A percentile compares a stretch with the other conserved stretches of the same genome.
phyloP scores from a whole-genome alignment of 1,140 invertebrate species.

The Caenorhabditis tropicalis region DNA sequence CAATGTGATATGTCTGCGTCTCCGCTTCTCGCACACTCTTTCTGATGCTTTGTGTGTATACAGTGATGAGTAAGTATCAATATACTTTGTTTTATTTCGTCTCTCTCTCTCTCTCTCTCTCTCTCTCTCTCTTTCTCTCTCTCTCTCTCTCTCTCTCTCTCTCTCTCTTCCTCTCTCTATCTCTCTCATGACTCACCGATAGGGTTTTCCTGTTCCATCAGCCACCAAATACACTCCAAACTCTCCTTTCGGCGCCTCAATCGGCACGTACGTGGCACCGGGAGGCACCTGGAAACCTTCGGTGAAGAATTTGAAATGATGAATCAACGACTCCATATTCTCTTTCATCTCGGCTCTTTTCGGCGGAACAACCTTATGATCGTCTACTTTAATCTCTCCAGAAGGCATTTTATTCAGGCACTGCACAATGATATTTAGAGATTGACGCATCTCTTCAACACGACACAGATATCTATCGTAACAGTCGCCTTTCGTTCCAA shows the following conservation, averaged over 20 bases:
- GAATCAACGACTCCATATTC: slow-evolving; percentile 97
- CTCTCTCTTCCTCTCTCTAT: too few relatives aligned
- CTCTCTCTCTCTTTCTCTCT: too few relatives aligned
- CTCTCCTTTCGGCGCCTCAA: slow-evolving; percentile 94
- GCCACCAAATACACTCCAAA: slow-evolving; percentile 96
- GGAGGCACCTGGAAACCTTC: slow-evolving; percentile 94
- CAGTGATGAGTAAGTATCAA: too few relatives aligned
- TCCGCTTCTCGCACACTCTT: too few relatives aligned
- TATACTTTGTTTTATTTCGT: too few relatives aligned
- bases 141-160: too few relatives aligned
- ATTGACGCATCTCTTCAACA: slow-evolving; percentile 96
- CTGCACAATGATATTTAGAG: slow-evolving; percentile 89
- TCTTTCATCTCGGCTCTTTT: slow-evolving; percentile 90
- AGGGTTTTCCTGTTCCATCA: slow-evolving; percentile 91
- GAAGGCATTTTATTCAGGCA: slow-evolving; percentile 96
- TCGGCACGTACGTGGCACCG: slow-evolving; percentile 89
- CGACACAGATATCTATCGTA: slow-evolving; percentile 94
- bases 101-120: too few relatives aligned
- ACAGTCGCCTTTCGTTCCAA: slow-evolving; percentile 91
- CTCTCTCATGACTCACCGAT: slow-evolving; percentile 75
- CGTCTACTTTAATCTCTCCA: slow-evolving; percentile 91
- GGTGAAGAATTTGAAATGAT: slow-evolving; percentile 97
- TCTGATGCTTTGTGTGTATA: too few relatives aligned
- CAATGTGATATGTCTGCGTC: too few relatives aligned
- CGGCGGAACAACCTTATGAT: slow-evolving; percentile 89